Evolutionary conservation across 64 coral and sea anemone genomes (phyloP).

Genomic region (Astreopora myriophthalma): DNA sequence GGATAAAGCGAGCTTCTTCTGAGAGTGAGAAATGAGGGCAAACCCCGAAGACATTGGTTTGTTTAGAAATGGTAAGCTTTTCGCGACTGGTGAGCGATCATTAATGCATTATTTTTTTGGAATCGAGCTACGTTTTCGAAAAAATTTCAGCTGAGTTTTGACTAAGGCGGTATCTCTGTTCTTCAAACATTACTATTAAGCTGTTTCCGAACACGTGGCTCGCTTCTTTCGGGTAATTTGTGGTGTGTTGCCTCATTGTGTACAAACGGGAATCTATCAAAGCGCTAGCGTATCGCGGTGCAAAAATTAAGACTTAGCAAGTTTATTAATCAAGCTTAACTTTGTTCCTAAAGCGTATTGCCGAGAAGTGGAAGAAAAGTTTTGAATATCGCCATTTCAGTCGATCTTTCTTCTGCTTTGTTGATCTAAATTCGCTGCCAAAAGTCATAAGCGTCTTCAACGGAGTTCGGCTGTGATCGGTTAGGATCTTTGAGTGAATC

Average conservation of each 20-base stretch:
- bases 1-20: not conserved
- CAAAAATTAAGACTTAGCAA: not conserved
- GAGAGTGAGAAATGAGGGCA: not conserved
- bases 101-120: not conserved
- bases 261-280: not conserved
- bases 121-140: not conserved
- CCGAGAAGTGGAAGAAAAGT: not conserved
- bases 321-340: not conserved
- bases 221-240: not conserved
- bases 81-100: too few species aligned
- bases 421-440: too few species aligned
- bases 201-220: slow-evolving; percentile 4
- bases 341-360: not conserved
- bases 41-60: not conserved
- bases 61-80: not conserved
- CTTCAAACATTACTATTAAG: not conserved
- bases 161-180: not conserved
- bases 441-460: not conserved
- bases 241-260: not conserved
- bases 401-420: too few species aligned
- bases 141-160: not conserved
- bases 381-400: not conserved
- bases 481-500: not conserved
- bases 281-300: not conserved
- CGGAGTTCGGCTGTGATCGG: not conserved